Conservation (phyloP, 2,888 invertebrate genomes). For the Charanyca ferruginea region DNA sequence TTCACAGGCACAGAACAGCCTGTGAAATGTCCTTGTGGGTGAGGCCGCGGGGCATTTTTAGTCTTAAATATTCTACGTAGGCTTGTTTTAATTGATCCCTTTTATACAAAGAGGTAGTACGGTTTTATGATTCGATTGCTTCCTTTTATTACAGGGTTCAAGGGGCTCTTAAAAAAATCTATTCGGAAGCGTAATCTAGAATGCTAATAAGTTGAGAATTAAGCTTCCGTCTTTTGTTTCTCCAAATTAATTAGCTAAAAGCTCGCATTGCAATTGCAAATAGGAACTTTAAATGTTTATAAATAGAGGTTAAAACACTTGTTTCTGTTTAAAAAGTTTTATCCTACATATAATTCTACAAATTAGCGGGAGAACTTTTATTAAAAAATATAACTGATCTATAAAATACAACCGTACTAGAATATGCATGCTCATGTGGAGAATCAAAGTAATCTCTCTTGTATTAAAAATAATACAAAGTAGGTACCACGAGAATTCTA, state of each 20-base stretch:
- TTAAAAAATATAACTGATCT: constrained; percentile 25
- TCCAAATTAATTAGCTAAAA: constrained; percentile 8
- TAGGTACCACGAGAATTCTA: constrained; percentile 68
- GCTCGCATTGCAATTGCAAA: constrained; percentile 14
- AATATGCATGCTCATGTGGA: constrained; percentile 53
- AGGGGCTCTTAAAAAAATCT: constrained; percentile 24
- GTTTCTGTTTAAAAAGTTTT: neutral
- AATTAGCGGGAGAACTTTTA: constrained; percentile 16
- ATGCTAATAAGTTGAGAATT: constrained; percentile 33
- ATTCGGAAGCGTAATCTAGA: constrained; percentile 35
- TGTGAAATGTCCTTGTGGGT: neutral
- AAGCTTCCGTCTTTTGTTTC: constrained; percentile 31
- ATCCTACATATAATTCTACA: neutral
- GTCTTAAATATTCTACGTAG: constrained; percentile 7
- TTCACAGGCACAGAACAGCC: too few species aligned
- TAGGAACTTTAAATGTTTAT: neutral
- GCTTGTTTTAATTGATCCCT: constrained; percentile 37
- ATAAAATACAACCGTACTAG: constrained; percentile 27
- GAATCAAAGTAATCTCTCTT: constrained; percentile 62
- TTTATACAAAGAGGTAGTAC: constrained; percentile 17
- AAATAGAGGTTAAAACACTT: neutral
- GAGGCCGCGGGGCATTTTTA: neutral
- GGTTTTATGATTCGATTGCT: constrained; percentile 22
- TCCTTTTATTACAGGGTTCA: constrained; percentile 28
- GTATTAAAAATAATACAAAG: constrained; percentile 67